Base-by-base conservation (phyloP, 1,140 invertebrate species). In the Neodiprion virginianus region DNA sequence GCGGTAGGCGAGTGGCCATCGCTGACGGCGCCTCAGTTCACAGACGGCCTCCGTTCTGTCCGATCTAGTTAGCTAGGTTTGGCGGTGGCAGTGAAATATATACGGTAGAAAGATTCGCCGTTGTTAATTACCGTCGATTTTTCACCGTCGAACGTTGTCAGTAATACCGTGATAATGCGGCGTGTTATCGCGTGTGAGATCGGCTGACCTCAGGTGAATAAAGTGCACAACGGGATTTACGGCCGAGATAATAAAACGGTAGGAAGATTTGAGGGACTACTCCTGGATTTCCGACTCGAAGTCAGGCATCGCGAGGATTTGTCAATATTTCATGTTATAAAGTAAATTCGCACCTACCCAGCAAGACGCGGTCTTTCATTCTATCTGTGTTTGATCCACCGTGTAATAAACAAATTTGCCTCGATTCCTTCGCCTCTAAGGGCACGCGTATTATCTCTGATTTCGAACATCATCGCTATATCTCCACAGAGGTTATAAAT, bases 171-270 rank as follows among this genome's bases (percentile, higher is more conserved):
- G 53, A 82, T 75, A 21, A 79, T 79, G 77, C 79, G 71, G 77
- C 79, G 71, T 81, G 79, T 67, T 74, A 79, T 76, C 75, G 49
- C 75, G 77, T 77, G 77, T 75, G 79, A 80, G 76, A 69, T 82
- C 74, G 80, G 74, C 67, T 81, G 78, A 67, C 17, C n/a, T 40
- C 28, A 40, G n/a, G 53, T 61, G 53, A 61, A 61, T 17, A 61
- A 61, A 61, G 53, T 61, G 53, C n/a, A 61, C 53, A 61, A 8
- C 11, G 11, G 53, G 53, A 61, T 61, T 61, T 61, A 61, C 28
- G 5, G 28, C 28, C 28, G 28, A 40, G 28, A 40, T 40, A 40
- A 40, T 40, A 12, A 61, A 74, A 79, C 72, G 61, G 28, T 14
- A 28, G 40, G 61, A 10, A 21, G 71, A 40, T 5, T 40, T 40